These are phyloP conservation scores for Camelus bactrianus DNA, from an alignment of 2,113 vertebrate species.

Conservation along the genomic window DNA sequence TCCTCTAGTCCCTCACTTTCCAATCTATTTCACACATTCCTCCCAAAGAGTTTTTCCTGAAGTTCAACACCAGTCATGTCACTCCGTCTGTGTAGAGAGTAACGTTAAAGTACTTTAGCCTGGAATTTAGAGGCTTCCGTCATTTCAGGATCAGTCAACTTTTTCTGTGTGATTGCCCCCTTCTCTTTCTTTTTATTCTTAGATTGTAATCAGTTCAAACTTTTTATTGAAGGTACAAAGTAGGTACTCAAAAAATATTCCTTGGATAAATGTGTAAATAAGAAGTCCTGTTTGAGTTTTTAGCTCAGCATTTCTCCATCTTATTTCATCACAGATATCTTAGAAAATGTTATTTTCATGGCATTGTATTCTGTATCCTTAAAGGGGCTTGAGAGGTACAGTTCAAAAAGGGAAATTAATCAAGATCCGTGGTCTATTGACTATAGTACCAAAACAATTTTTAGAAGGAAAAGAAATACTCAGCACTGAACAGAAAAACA, in stretches of 20 bases:
- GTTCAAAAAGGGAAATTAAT: constrained; percentile 1
- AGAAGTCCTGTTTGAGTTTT: background rate
- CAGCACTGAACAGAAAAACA: background rate
- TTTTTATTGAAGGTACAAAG: background rate
- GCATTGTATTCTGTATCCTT: background rate
- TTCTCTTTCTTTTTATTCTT: background rate
- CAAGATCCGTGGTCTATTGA: background rate
- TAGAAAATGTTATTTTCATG: background rate
- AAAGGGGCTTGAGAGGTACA: background rate
- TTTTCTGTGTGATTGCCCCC: background rate
- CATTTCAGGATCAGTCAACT: background rate
- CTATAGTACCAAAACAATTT: background rate
- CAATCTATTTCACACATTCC: background rate
- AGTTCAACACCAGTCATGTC: background rate
- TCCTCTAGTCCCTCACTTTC: background rate
- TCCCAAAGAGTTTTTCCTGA: background rate
- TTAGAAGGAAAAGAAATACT: background rate
- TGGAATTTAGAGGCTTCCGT: background rate
- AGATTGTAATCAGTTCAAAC: background rate
- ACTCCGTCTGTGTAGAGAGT: background rate
- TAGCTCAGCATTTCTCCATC: background rate
- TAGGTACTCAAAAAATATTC: background rate
- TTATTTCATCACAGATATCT: background rate
- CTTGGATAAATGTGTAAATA: background rate
- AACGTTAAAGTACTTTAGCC: background rate